Evolutionary conservation across 30 jellyfish, hydroid and myxozoan genomes (phyloP).

Genomic region (Pseudorhiza aurosa): DNA sequence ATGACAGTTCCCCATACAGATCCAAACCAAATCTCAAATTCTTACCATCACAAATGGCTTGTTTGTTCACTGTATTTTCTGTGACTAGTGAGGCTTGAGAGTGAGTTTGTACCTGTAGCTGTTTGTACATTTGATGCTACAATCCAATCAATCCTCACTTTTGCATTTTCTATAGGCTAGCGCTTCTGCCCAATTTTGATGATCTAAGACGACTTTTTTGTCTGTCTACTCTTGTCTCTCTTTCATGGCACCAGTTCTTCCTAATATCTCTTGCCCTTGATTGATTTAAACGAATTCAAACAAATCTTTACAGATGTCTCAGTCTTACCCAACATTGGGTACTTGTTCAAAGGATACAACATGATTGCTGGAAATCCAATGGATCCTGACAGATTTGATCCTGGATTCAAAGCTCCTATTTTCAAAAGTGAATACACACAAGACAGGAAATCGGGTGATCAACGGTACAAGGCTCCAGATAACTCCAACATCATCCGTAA

Average conservation of each 20-base stretch:
- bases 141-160: too few species aligned
- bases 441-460: constrained; percentile 31
- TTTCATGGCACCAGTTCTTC: neutral
- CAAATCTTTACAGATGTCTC: neutral
- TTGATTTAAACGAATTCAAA: too few species aligned
- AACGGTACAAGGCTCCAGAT: constrained; percentile 25
- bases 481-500: constrained; percentile 23
- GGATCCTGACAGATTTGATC: constrained; percentile 27
- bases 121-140: too few species aligned
- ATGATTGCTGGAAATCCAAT: constrained; percentile 38
- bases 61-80: too few species aligned
- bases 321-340: constrained; percentile 40
- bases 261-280: neutral
- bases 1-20: too few species aligned
- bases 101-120: too few species aligned
- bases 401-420: constrained; percentile 28
- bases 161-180: too few species aligned
- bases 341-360: constrained; percentile 52
- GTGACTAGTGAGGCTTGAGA: too few species aligned
- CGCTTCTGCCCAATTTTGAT: too few species aligned
- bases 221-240: neutral
- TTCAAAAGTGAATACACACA: constrained; percentile 7
- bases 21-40: too few species aligned
- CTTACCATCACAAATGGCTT: too few species aligned
- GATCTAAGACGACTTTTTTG: too few species aligned